Percentiles rank a stretch among this genome's conserved stretches.
Evolutionary conservation across 2,888 invertebrate genomes (phyloP).

Genomic region (Torymus aiolomorphi): DNA sequence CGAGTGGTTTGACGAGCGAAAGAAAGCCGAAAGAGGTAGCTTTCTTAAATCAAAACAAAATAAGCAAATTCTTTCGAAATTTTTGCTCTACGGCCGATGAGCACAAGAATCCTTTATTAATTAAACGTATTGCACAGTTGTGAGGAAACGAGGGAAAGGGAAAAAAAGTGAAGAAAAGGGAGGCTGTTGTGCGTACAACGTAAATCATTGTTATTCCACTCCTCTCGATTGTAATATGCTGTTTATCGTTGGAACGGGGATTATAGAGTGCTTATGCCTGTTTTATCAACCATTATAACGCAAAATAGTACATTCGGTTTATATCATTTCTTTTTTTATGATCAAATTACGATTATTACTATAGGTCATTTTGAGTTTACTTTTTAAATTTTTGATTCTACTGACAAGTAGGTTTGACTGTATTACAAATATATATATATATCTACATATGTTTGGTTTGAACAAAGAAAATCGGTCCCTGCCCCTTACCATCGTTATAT

Average conservation of each 20-base stretch:
- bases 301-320: slow-evolving; percentile 50
- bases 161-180: slow-evolving; percentile 50
- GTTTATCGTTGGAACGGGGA: slow-evolving; percentile 60
- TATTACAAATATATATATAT: slow-evolving; percentile 25
- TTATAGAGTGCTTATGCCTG: slow-evolving; percentile 55
- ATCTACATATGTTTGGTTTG: slow-evolving; percentile 47
- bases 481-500: slow-evolving; percentile 60
- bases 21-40: slow-evolving; percentile 49
- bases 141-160: slow-evolving; percentile 56
- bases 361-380: slow-evolving; percentile 36
- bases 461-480: slow-evolving; percentile 54
- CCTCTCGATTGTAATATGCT: slow-evolving; percentile 60
- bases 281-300: slow-evolving; percentile 56
- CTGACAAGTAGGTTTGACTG: slow-evolving; percentile 47
- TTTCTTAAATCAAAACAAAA: slow-evolving; percentile 57
- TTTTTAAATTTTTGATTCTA: slow-evolving; percentile 51
- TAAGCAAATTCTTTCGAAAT: slow-evolving; percentile 56
- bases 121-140: slow-evolving; percentile 58
- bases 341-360: slow-evolving; percentile 27
- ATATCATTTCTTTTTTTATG: slow-evolving; percentile 45
- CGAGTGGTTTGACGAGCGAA: slow-evolving; percentile 54
- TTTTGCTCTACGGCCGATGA: slow-evolving; percentile 55
- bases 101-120: slow-evolving; percentile 53
- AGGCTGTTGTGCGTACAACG: slow-evolving; percentile 58
- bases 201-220: slow-evolving; percentile 59